phyloP scores from a whole-genome alignment of 2,888 invertebrate species.

The Tridacna gigas region DNA sequence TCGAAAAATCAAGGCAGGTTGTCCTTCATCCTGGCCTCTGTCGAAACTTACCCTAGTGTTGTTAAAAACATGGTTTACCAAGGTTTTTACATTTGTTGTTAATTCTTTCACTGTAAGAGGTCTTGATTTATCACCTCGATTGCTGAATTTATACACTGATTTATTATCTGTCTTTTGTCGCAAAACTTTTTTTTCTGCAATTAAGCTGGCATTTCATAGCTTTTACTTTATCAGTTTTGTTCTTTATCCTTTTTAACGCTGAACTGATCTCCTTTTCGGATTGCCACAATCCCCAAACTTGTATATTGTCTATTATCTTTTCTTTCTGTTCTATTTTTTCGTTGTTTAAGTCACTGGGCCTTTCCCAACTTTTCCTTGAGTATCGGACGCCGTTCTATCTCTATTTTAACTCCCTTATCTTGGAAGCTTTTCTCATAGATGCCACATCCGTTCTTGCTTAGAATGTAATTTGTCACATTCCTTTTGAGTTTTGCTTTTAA shows the following conservation, averaged over 20 bases:
- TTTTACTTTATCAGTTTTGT: slow-evolving; percentile 29
- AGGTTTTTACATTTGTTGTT: slow-evolving; percentile 23
- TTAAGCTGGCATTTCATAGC: slow-evolving; percentile 38
- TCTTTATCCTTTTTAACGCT: slow-evolving; percentile 22
- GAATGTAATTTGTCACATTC: slow-evolving; percentile 8
- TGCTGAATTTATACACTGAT: slow-evolving; percentile 1
- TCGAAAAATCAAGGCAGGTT: slow-evolving; percentile 5
- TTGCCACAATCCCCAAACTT: slow-evolving; percentile 57
- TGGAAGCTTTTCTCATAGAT: slow-evolving; percentile 9
- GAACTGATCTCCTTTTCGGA: slow-evolving; percentile 37
- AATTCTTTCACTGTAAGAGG: slow-evolving; percentile 12
- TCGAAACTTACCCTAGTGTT: neutral
- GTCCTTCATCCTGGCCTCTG: neutral
- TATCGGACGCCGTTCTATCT: neutral
- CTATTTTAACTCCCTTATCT: slow-evolving; percentile 2
- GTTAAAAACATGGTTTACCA: slow-evolving; percentile 8
- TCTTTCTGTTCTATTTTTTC: slow-evolving; percentile 25
- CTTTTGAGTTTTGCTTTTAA: slow-evolving; percentile 6
- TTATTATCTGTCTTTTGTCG: slow-evolving; percentile 32
- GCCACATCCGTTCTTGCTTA: slow-evolving; percentile 39
- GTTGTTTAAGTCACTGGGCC: slow-evolving; percentile 15
- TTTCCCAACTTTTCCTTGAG: slow-evolving; percentile 4
- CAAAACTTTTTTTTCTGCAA: slow-evolving; percentile 41
- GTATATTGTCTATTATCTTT: slow-evolving; percentile 42
- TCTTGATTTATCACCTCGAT: neutral